A percentile compares a stretch with the other conserved stretches of the same genome.
These are phyloP conservation scores for Alethe diademata DNA, from an alignment of 2,113 vertebrate genomes.

Conservation along the genomic window DNA sequence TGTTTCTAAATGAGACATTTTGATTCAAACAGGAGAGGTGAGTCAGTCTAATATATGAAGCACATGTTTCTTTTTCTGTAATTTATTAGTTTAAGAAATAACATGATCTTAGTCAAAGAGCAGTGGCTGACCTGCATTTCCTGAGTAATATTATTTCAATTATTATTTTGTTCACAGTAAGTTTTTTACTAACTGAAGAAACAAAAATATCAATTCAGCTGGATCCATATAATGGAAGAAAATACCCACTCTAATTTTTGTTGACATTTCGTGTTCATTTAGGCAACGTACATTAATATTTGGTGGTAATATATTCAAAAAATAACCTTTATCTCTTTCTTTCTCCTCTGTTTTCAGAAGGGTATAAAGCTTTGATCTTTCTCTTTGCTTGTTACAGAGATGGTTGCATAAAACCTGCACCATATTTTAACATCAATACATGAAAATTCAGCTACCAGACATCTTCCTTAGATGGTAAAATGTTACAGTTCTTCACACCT, in stretches of 20 bases:
- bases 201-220: not conserved
- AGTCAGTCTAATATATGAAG: not conserved
- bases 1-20: not conserved
- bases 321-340: not conserved
- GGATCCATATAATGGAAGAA: not conserved
- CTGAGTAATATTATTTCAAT: not conserved
- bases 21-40: not conserved
- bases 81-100: not conserved
- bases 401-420: not conserved
- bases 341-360: not conserved
- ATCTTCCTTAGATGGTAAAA: not conserved
- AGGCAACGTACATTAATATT: not conserved
- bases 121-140: not conserved
- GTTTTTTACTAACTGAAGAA: not conserved
- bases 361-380: not conserved
- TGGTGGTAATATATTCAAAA: not conserved
- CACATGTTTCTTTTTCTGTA: not conserved
- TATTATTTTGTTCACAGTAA: not conserved
- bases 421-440: not conserved
- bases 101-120: not conserved
- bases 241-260: not conserved
- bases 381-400: not conserved
- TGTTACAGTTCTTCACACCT: not conserved
- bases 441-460: not conserved
- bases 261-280: not conserved